Evolutionary conservation across 1,140 invertebrate species (phyloP).

Genomic region (Medauroidea extradentata): DNA sequence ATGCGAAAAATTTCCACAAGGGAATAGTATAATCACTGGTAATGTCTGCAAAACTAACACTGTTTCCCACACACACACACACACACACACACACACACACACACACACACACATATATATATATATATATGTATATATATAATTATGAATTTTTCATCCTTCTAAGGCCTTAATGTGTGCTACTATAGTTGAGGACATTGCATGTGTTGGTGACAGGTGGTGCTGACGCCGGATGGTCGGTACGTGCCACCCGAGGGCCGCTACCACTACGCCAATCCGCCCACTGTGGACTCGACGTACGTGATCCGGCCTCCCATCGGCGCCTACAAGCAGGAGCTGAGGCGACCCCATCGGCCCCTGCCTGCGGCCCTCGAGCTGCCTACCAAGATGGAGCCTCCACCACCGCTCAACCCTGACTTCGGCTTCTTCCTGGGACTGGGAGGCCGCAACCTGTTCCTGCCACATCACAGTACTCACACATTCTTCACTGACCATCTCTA

Average conservation of each 20-base stretch:
- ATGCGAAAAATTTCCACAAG: too few species aligned
- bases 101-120: too few species aligned
- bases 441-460: not conserved
- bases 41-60: too few species aligned
- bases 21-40: too few species aligned
- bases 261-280: slow-evolving; percentile 33
- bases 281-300: slow-evolving; percentile 46
- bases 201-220: slow-evolving; percentile 22
- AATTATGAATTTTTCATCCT: too few species aligned
- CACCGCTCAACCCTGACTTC: too few species aligned
- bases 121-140: too few species aligned
- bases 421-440: not conserved
- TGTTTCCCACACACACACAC: too few species aligned
- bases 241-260: slow-evolving; percentile 43
- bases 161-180: too few species aligned
- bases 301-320: slow-evolving; percentile 40
- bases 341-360: not conserved
- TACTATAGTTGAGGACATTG: too few species aligned
- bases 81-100: too few species aligned
- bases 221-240: slow-evolving; percentile 39
- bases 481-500: slow-evolving; percentile 6
- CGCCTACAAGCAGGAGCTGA: slow-evolving; percentile 1
- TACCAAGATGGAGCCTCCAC: not conserved
- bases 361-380: not conserved
- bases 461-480: not conserved